Base-by-base conservation (phyloP, 1,140 invertebrate genomes). In the Ips nitidus region DNA sequence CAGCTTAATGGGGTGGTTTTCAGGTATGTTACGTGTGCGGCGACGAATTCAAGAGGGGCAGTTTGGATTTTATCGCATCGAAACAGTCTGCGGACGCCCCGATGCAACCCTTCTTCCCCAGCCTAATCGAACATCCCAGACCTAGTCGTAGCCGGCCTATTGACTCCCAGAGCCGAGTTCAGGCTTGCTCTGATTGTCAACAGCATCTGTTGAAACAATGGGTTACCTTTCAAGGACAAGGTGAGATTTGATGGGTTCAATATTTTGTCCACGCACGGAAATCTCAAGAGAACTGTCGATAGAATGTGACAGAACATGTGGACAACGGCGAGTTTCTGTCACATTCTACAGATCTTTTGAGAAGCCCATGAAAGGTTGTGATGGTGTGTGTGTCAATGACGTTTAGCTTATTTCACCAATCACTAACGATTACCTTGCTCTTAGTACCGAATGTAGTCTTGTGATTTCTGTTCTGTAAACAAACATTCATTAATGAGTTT, bases 121-220 rank as follows among this genome's bases (percentile, higher is more conserved):
- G 91, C 62, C 85, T 95, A 87, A 91, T 83, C 83, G 84, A 91
- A 74, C 92, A 94, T 84, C 90, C 92, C 2, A 85, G 92, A 56
- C 92, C 93, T 22, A 87, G 90, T 57, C 86, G 91, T 73, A 93
- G 91, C 37, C 84, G 91, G 59, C 92, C 92, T 7, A 94, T 94
- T 85, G 92, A 94, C 82, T 89, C 90, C 60, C 86, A 87, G 45
- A 90, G 91, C 69, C 87, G 88, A 72, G 91, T 95, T 38, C 84
- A 89, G 81, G 90, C 87, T 3, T 95, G 94, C 79, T 83, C 85
- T 75, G 87, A 89, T 63, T 95, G 94, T 81, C 89, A 92, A 77
- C 86, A 89, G 76, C 90, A 93, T 80, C 84, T 95, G 66, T 82
- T 93, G 74, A 86, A 90, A 71, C 93, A 95, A 80, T 95, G 93